Percentiles rank a stretch among this genome's conserved stretches.
Evolutionary conservation across 1,140 invertebrate genomes (phyloP).

Genomic region (Leptopilina clavipes): DNA sequence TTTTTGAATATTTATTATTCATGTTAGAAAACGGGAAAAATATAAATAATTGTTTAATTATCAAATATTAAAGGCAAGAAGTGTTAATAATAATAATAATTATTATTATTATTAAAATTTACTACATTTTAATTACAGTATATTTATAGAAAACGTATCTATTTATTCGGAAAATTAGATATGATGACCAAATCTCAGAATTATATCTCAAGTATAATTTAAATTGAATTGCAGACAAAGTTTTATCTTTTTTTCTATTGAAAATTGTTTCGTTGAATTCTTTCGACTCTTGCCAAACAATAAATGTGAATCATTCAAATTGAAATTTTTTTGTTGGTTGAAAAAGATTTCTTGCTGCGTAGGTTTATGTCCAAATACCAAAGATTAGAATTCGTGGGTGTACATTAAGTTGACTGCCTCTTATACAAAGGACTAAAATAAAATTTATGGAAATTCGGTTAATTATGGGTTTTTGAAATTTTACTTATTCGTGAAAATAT

Average conservation of each 20-base stretch:
- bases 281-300: background rate
- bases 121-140: too few species aligned
- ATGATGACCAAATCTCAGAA: too few species aligned
- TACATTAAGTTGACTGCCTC: background rate
- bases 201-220: too few species aligned
- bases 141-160: too few species aligned
- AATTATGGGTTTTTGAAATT: too few species aligned
- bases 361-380: background rate
- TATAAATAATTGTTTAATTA: background rate
- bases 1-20: background rate
- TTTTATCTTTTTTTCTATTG: background rate
- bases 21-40: background rate
- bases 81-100: too few species aligned
- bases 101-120: too few species aligned
- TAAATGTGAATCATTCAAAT: constrained; percentile 6
- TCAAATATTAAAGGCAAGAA: background rate
- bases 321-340: background rate
- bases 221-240: background rate
- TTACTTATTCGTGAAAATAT: too few species aligned
- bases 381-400: background rate
- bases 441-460: background rate
- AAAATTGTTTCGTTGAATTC: background rate
- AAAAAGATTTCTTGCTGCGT: constrained; percentile 4
- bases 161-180: too few species aligned
- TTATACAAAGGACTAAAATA: background rate